Evolutionary conservation across 2,888 invertebrate species (phyloP).

Genomic region (Pyrrhosoma nymphula): DNA sequence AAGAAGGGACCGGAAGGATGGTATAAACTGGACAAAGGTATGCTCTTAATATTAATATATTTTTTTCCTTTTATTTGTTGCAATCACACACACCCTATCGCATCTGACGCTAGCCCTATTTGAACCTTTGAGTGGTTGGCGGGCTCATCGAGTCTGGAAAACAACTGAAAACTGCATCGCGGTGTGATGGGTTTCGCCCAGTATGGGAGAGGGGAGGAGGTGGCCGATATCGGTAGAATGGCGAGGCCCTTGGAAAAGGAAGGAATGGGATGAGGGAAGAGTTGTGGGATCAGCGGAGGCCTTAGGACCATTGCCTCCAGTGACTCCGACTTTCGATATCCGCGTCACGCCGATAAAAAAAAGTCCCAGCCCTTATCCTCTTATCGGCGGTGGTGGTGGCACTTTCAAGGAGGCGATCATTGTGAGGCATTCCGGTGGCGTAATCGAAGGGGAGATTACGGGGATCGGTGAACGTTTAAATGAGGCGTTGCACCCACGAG

Average conservation of each 20-base stretch:
- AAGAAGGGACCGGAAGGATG: no score
- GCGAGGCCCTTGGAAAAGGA: background rate
- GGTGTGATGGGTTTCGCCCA: background rate
- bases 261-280: background rate
- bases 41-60: no score
- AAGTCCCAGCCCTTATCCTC: background rate
- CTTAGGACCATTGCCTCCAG: background rate
- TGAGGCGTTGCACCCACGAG: background rate
- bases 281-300: no score
- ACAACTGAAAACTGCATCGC: no score
- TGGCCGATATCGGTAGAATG: background rate
- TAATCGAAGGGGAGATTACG: background rate
- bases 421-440: conserved; percentile 10
- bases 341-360: background rate
- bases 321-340: background rate
- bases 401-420: background rate
- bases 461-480: background rate
- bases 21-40: no score
- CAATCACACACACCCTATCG: no score
- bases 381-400: background rate
- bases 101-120: no score
- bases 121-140: no score
- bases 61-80: no score
- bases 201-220: background rate
- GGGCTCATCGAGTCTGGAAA: no score